These are phyloP conservation scores for Dicrurus megarhynchus DNA, from an alignment of 2,113 vertebrate genomes.

Conservation along the genomic window DNA sequence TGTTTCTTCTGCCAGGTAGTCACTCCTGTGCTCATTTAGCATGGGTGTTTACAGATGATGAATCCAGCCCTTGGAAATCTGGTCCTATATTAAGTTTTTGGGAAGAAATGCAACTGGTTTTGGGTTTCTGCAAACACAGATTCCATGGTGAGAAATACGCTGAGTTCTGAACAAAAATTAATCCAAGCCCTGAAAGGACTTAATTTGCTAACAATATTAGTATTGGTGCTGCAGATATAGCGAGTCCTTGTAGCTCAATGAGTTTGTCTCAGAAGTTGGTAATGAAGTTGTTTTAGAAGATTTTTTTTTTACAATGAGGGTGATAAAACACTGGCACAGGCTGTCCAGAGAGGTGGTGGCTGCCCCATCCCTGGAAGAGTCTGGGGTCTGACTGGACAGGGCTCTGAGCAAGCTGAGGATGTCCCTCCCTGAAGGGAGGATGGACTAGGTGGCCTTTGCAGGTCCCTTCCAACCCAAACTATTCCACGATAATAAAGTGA, in stretches of 20 bases:
- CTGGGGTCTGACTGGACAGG: neutral
- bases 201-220: neutral
- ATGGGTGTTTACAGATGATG: neutral
- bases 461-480: neutral
- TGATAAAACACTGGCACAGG: neutral
- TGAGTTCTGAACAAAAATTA: neutral
- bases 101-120: neutral
- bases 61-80: neutral
- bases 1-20: neutral
- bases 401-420: neutral
- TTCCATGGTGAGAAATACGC: neutral
- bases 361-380: neutral
- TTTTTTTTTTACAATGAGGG: neutral
- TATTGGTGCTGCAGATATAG: neutral
- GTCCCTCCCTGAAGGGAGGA: neutral
- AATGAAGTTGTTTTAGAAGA: neutral
- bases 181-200: neutral
- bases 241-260: fast-evolving
- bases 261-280: neutral
- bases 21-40: neutral
- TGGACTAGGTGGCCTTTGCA: neutral
- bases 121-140: neutral
- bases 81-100: neutral
- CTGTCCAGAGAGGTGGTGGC: neutral
- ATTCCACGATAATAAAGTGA: neutral